A percentile compares a stretch with the other conserved stretches of the same genome.
These are phyloP conservation scores for Drosophila imparisetae DNA, from an alignment of 2,888 invertebrate genomes.

Conservation along the genomic window DNA sequence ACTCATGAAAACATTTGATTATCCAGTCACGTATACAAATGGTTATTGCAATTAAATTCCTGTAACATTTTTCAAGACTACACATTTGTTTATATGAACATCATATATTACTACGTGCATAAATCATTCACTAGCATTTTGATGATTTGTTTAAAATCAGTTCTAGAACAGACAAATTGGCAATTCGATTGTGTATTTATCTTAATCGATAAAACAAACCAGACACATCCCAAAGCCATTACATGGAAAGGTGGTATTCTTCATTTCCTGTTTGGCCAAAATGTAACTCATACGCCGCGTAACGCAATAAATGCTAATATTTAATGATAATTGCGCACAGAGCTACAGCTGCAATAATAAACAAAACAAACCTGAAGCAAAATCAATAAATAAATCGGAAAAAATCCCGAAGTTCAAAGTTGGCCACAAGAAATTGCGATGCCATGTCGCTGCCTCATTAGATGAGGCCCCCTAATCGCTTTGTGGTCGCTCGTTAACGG, in stretches of 20 bases:
- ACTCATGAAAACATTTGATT: not conserved
- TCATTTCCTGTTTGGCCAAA: conserved; percentile 61
- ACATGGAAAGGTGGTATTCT: not conserved
- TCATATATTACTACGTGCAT: not conserved
- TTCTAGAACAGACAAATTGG: conserved; percentile 1
- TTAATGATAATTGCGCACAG: conserved; percentile 68
- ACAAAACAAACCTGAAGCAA: conserved; percentile 30
- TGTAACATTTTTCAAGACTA: not conserved
- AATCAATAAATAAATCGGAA: conserved; percentile 48
- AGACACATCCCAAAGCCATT: conserved; percentile 27
- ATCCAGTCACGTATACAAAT: not conserved
- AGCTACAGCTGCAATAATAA: conserved; percentile 38
- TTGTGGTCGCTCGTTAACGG: conserved; percentile 52
- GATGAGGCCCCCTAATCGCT: conserved; percentile 32
- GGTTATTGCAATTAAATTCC: not conserved
- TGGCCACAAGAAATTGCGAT: conserved; percentile 66
- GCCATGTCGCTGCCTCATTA: conserved; percentile 61
- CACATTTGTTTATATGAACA: not conserved
- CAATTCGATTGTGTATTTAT: conserved; percentile 38
- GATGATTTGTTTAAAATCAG: conserved; percentile 31
- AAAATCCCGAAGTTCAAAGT: conserved; percentile 63
- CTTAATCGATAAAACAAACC: conserved; percentile 6
- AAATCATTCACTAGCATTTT: conserved; percentile 7
- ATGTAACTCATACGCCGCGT: conserved; percentile 71
- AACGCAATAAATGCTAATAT: conserved; percentile 69